Conservation (phyloP, 1,140 invertebrate species). For the Oncopodura yosiiana region DNA sequence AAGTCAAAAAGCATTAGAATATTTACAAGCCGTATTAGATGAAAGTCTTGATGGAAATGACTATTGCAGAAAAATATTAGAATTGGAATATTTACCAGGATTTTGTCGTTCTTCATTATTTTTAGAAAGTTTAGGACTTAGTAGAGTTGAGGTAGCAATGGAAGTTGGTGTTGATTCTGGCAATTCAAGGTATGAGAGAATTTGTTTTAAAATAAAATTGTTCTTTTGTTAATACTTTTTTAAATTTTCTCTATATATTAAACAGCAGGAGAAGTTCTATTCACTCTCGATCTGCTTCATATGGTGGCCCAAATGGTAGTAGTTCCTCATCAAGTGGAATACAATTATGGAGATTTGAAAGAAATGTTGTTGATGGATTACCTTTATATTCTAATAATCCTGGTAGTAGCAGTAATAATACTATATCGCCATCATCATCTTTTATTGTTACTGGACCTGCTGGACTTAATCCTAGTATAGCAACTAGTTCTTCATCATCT, state of each 20-base stretch:
- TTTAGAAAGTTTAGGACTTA: constrained; percentile 28
- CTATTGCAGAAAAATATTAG: constrained; percentile 22
- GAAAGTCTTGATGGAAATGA: constrained; percentile 25
- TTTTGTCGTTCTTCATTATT: constrained; percentile 29
- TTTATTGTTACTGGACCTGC: neutral
- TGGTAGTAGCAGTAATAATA: neutral
- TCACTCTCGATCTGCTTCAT: constrained; percentile 22
- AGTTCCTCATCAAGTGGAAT: constrained; percentile 2
- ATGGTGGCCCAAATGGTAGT: too few relatives aligned
- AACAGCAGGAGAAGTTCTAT: neutral
- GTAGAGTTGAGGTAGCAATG: constrained; percentile 21
- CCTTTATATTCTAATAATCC: constrained; percentile 9
- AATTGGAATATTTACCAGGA: constrained; percentile 26
- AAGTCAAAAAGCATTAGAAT: constrained; percentile 27
- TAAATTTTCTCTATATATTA: constrained; percentile 12
- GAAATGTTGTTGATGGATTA: constrained; percentile 29
- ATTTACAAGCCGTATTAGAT: constrained; percentile 32
- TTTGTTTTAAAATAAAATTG: neutral
- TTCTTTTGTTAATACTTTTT: neutral
- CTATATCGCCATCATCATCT: neutral
- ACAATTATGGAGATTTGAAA: constrained; percentile 20
- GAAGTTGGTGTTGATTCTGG: constrained; percentile 24
- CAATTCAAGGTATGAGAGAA: neutral
- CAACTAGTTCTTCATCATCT: neutral
- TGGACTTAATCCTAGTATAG: neutral